These are phyloP conservation scores for Alviniconcha strummeri DNA, from an alignment of 2,888 invertebrate genomes.

Conservation along the genomic window DNA sequence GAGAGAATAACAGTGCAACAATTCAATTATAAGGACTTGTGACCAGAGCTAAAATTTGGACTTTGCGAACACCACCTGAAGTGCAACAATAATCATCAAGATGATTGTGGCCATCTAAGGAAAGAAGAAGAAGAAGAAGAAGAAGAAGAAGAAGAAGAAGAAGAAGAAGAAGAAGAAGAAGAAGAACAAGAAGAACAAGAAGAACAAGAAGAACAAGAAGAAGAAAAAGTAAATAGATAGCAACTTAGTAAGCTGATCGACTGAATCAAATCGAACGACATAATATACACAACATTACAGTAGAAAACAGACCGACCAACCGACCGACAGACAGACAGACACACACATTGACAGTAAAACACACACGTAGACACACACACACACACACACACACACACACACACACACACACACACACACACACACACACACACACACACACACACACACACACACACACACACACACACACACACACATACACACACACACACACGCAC, in stretches of 20 bases:
- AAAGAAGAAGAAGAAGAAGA: slow-evolving; percentile 9
- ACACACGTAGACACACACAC: background rate
- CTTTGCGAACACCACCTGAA: too few relatives aligned
- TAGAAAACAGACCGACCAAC: background rate
- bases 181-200: slow-evolving; percentile 9
- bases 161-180: slow-evolving; percentile 11
- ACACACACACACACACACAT: slow-evolving; percentile 1
- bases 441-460: slow-evolving; percentile 7
- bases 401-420: slow-evolving; percentile 23
- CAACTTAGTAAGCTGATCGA: too few relatives aligned
- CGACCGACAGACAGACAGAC: background rate
- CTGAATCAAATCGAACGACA: too few relatives aligned
- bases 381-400: slow-evolving; percentile 16
- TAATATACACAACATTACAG: too few relatives aligned
- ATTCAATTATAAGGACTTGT: too few relatives aligned
- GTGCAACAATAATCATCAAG: too few relatives aligned
- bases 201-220: background rate
- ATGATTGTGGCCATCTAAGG: too few relatives aligned
- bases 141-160: slow-evolving; percentile 4
- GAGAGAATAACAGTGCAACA: too few relatives aligned
- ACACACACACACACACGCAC: too few relatives aligned
- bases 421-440: slow-evolving; percentile 24
- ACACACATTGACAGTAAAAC: background rate
- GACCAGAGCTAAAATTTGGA: too few relatives aligned
- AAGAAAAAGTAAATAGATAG: background rate